These are phyloP conservation scores for Caenorhabditis sp. DNA, from an alignment of 2,888 invertebrate genomes.

Conservation along the genomic window DNA sequence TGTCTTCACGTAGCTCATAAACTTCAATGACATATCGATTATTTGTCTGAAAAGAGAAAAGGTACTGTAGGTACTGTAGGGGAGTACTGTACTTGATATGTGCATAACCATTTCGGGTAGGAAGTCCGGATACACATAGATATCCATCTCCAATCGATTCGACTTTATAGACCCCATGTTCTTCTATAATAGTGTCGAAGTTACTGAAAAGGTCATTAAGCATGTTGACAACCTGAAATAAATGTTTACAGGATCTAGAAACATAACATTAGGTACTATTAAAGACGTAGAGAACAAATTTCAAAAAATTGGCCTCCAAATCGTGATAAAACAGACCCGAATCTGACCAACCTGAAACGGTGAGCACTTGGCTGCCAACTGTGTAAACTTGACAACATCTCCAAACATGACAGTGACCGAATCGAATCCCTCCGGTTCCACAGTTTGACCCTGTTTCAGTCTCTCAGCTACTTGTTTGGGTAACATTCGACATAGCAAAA, in stretches of 20 bases:
- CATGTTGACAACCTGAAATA: slow-evolving; percentile 52
- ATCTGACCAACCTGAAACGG: slow-evolving; percentile 59
- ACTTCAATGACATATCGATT: slow-evolving; percentile 39
- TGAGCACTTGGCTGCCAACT: slow-evolving; percentile 61
- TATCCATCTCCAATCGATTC: slow-evolving; percentile 69
- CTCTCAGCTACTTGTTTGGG: slow-evolving; percentile 66
- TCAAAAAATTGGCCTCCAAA: too few species aligned
- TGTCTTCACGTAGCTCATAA: slow-evolving; percentile 37
- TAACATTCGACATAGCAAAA: slow-evolving; percentile 62
- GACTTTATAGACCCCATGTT: slow-evolving; percentile 65
- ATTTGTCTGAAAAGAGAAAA: slow-evolving; percentile 7
- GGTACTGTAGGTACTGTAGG: too few species aligned
- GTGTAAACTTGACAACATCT: slow-evolving; percentile 67
- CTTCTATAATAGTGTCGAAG: slow-evolving; percentile 63
- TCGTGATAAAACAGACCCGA: too few species aligned
- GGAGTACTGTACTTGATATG: slow-evolving; percentile 33
- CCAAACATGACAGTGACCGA: slow-evolving; percentile 66
- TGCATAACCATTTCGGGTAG: slow-evolving; percentile 56
- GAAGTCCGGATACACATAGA: slow-evolving; percentile 65
- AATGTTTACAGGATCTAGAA: not conserved
- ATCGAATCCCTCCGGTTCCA: slow-evolving; percentile 67
- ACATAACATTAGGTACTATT: too few species aligned
- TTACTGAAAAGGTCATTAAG: slow-evolving; percentile 63
- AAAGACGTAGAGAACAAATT: too few species aligned
- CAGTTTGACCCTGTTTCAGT: slow-evolving; percentile 63